Percentiles rank a stretch among this genome's conserved stretches.
Evolutionary conservation across 2,797 vertebrate genomes (phyloP).

Genomic region (Chrysocyon brachyurus): DNA sequence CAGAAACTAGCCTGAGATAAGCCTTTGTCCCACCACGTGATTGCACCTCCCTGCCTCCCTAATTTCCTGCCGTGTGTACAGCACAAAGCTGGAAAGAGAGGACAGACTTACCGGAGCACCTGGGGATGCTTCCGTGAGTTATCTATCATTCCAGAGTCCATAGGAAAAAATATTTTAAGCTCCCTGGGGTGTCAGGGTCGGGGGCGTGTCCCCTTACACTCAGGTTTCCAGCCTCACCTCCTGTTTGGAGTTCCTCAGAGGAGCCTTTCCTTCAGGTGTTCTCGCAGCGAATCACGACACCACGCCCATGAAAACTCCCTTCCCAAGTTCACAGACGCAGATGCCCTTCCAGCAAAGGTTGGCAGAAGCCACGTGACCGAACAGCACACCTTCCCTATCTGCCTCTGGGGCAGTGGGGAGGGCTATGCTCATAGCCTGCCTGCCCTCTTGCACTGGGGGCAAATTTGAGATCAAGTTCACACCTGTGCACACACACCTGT

Average conservation of each 20-base stretch:
- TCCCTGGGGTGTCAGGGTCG: rapidly evolving
- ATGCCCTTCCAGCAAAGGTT: not conserved
- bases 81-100: not conserved
- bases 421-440: not conserved
- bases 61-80: not conserved
- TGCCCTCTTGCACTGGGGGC: not conserved
- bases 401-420: not conserved
- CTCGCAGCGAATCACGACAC: rapidly evolving
- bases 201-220: rapidly evolving
- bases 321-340: not conserved
- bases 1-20: not conserved
- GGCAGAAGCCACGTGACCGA: rapidly evolving
- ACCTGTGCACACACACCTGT: too few species aligned
- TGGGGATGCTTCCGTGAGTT: not conserved
- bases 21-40: rapidly evolving
- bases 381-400: too few species aligned
- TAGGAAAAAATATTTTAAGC: not conserved
- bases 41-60: too few species aligned
- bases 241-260: not conserved
- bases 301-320: not conserved
- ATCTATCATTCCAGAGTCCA: not conserved
- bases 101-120: not conserved
- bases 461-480: not conserved
- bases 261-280: not conserved
- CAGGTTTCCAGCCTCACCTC: not conserved